Percentiles rank a stretch among this genome's conserved stretches.
phyloP scores from a whole-genome alignment of 2,797 vertebrate species.

The Crenuchus spilurus region DNA sequence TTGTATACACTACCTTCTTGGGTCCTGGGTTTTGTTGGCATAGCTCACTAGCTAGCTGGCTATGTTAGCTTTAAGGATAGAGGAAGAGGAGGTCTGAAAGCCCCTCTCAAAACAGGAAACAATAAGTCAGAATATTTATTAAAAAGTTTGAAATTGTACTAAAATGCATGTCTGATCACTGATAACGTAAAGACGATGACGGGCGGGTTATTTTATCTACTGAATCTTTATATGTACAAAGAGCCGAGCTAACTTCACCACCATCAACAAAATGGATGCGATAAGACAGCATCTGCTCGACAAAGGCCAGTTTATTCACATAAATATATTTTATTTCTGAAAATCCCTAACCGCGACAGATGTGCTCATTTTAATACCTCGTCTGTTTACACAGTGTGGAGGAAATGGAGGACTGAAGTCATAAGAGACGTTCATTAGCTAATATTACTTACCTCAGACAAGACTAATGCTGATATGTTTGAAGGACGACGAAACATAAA shows the following conservation, averaged over 20 bases:
- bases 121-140: slow-evolving; percentile 49
- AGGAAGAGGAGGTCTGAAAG: slow-evolving; percentile 85
- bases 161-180: neutral
- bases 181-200: neutral
- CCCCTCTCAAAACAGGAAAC: slow-evolving; percentile 81
- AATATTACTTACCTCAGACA: neutral
- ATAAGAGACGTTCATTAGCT: neutral
- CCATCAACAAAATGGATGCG: slow-evolving; percentile 66
- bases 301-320: neutral
- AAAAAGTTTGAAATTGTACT: slow-evolving; percentile 11
- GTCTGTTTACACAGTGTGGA: neutral
- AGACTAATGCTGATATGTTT: neutral
- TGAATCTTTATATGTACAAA: slow-evolving; percentile 11
- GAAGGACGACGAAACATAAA: slow-evolving; percentile 2
- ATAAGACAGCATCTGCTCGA: slow-evolving; percentile 44
- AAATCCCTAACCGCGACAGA: neutral
- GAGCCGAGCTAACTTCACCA: slow-evolving; percentile 30
- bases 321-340: neutral
- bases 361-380: no score
- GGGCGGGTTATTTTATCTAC: neutral
- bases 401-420: neutral
- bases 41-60: slow-evolving; percentile 60
- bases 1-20: slow-evolving; percentile 66
- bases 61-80: slow-evolving; percentile 65
- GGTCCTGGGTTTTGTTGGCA: slow-evolving; percentile 84